Percentiles rank a stretch among this genome's conserved stretches.
Evolutionary conservation across 2,888 invertebrate genomes (phyloP).

Genomic region (Onthophagus sagittarius): DNA sequence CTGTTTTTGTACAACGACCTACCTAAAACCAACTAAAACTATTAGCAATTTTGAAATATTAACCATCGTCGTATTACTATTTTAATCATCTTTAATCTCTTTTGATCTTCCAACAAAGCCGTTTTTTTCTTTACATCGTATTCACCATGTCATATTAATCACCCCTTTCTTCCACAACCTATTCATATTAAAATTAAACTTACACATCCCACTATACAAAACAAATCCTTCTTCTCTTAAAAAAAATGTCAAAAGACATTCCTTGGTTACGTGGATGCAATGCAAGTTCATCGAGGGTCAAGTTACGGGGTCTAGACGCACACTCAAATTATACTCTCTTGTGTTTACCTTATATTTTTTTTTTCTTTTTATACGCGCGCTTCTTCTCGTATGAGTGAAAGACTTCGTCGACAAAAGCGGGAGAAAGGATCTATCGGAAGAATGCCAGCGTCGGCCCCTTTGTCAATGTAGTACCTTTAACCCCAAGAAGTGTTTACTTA

Average conservation of each 20-base stretch:
- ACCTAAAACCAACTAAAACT: neutral
- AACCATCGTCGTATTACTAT: no score
- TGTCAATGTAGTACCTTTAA: neutral
- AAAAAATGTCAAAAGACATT: neutral
- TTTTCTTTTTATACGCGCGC: neutral
- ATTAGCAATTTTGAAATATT: no score
- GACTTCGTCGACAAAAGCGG: neutral
- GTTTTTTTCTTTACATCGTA: neutral
- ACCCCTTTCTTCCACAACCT: neutral
- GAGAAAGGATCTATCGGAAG: neutral
- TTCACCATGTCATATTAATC: neutral
- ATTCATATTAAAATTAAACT: neutral
- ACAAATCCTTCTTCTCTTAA: neutral
- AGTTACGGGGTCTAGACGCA: neutral
- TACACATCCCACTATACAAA: neutral
- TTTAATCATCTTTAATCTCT: no score
- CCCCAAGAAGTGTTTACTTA: neutral
- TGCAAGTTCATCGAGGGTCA: neutral
- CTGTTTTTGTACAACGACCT: neutral
- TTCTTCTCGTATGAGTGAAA: neutral
- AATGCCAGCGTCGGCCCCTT: neutral
- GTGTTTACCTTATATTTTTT: neutral
- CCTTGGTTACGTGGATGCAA: neutral
- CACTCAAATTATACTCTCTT: neutral
- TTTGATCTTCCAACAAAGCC: no score